phyloP scores from a whole-genome alignment of 2,113 vertebrate species.

The Dicaeum eximium region DNA sequence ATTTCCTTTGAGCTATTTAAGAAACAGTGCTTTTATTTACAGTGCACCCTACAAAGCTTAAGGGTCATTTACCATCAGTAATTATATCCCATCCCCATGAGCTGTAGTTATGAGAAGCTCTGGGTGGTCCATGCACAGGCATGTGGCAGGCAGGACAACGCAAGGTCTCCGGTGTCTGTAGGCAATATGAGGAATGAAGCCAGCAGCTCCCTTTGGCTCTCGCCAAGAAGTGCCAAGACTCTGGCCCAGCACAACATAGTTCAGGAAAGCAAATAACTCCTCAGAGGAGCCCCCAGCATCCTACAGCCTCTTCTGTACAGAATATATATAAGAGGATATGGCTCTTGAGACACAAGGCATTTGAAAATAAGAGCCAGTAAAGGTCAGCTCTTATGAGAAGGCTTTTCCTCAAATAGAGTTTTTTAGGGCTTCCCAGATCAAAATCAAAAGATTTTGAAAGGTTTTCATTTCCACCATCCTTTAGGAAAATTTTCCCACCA shows the following conservation, averaged over 20 bases:
- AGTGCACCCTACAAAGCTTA: not conserved
- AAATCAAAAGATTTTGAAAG: conserved; percentile 27
- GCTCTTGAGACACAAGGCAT: not conserved
- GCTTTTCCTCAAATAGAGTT: conserved; percentile 43
- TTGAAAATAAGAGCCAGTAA: conserved; percentile 21
- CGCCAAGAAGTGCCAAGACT: not conserved
- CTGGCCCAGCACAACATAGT: not conserved
- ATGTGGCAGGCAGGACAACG: not conserved
- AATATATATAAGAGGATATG: not conserved
- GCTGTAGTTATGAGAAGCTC: not conserved
- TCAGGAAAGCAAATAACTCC: not conserved
- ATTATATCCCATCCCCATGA: not conserved
- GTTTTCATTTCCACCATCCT: conserved; percentile 26
- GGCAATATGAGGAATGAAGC: not conserved
- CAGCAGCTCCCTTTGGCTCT: not conserved
- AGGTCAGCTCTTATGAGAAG: conserved; percentile 52
- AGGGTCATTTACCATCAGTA: not conserved
- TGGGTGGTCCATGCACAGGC: not conserved
- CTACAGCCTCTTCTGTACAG: not conserved
- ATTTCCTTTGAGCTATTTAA: not conserved
- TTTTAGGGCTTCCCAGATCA: conserved; percentile 13
- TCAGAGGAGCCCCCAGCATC: not conserved
- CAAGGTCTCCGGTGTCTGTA: not conserved
- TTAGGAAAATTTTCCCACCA: not conserved
- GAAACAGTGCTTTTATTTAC: not conserved